Base-by-base conservation (phyloP, 2,113 vertebrate genomes). In the Lasiurus borealis region DNA sequence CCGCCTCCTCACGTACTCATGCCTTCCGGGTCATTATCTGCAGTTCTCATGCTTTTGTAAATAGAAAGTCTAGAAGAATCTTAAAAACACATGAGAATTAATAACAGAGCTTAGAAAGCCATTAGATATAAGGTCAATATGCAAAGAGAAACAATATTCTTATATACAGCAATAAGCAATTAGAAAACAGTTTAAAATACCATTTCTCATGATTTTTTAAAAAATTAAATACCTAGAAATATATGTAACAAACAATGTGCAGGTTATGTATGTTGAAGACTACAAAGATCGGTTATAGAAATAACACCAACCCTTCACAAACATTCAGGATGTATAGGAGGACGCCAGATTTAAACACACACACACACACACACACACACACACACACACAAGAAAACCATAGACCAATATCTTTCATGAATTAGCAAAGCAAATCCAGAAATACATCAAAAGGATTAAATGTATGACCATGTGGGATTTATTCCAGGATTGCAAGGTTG, bases 151-250 rank as follows among this genome's bases (percentile, higher is more conserved):
- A 34, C n/a, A 4, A 2, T 52, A 34, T 48, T 92, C 78, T 25
- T 83, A 18, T 76, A 77, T 88, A n/a, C n/a, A 59, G n/a, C n/a
- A 72, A 10, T 31, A 57, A 88, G 12, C 25, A 68, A 59, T 76
- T 83, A 27, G 57, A 88, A 84, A 29, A 81, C 59, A 0, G 82
- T 81, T 82, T 0, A 46, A 85, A 89, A 27, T 50, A 57, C 12
- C 8, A 69, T 82, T 82, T 59, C 84, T 89, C 52, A 86, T 75
- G 68, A 59, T 23, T 59, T 66, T 57, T 54, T 77, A 0, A 9
- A 87, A 81, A 89, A 64, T 76, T 8, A 78, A 93, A 66, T 77
- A 75, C 73, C 15, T 82, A 34, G 57, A 80, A 81, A 69, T 52
- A 64, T 29, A 40, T 62, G 69, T 76, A 54, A 75, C 25, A 31